Conservation (phyloP, 2,113 vertebrate genomes). For the Calyptomena viridis region DNA sequence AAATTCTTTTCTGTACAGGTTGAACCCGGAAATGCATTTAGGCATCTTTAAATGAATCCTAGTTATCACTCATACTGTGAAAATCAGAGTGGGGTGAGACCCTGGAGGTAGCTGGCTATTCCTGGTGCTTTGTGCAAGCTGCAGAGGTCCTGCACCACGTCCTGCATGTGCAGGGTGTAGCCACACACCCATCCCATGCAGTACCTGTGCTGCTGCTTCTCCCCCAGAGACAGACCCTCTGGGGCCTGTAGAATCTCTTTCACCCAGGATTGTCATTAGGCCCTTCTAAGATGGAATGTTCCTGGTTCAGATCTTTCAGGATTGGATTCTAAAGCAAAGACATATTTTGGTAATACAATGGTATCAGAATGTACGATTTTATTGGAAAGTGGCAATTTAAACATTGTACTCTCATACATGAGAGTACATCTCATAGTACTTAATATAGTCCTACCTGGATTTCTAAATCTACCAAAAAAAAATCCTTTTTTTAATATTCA, state of each 20-base stretch:
- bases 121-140: neutral
- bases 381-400: neutral
- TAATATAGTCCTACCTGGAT: neutral
- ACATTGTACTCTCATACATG: too few relatives aligned
- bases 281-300: neutral
- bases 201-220: neutral
- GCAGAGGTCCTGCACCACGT: neutral
- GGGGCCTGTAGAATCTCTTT: neutral
- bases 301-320: neutral
- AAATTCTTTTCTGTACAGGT: neutral
- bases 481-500: neutral
- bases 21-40: neutral
- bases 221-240: neutral
- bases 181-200: fast-evolving
- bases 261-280: neutral
- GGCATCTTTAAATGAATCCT: neutral
- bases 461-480: neutral
- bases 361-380: neutral
- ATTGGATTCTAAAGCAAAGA: neutral
- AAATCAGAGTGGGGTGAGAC: neutral
- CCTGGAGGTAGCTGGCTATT: neutral
- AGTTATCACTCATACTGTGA: neutral
- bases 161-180: neutral
- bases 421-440: neutral
- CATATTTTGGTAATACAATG: neutral